Evolutionary conservation across 2,113 vertebrate species (phyloP).

Genomic region (Plecturocebus donacophilus): DNA sequence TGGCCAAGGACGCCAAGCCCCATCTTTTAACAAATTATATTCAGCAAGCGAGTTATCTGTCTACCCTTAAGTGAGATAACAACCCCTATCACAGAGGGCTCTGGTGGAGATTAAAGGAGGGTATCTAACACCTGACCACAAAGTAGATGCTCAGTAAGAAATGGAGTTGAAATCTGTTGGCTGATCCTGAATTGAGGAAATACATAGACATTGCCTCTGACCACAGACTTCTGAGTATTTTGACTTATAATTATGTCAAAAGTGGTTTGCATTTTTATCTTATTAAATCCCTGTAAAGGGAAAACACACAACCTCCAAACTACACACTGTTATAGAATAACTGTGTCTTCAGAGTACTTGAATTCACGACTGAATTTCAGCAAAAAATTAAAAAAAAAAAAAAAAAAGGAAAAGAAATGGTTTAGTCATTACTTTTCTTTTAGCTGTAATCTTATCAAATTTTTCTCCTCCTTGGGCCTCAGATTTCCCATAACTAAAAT

Average conservation of each 20-base stretch:
- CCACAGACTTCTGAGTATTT: neutral
- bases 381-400: neutral
- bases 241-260: neutral
- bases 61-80: neutral
- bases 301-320: conserved; percentile 30
- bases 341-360: conserved; percentile 21
- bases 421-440: neutral
- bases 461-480: neutral
- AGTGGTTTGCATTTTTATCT: conserved; percentile 57
- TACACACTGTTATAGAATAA: conserved; percentile 15
- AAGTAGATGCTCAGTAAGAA: neutral
- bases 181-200: neutral
- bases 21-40: neutral
- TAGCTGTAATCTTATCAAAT: neutral
- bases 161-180: neutral
- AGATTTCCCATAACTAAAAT: conserved; percentile 7
- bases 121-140: neutral
- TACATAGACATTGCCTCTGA: neutral
- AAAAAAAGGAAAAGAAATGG: conserved; percentile 52
- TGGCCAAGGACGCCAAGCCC: neutral
- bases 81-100: neutral
- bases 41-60: neutral
- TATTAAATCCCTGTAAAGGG: conserved; percentile 49
- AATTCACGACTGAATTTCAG: conserved; percentile 56
- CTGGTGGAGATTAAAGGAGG: neutral